phyloP scores from a whole-genome alignment of 1,140 invertebrate species.

The Hypothenemus hampei region DNA sequence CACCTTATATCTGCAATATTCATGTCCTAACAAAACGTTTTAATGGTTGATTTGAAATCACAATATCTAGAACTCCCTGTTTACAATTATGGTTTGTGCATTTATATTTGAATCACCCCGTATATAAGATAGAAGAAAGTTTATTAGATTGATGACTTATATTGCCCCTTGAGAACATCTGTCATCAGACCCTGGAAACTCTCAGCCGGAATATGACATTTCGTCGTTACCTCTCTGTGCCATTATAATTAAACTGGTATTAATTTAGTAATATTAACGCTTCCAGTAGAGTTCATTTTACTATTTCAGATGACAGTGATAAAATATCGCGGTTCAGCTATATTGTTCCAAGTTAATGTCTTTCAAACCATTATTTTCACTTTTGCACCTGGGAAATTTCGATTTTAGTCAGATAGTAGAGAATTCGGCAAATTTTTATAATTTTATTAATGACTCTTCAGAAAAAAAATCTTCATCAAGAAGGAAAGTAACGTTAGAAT shows the following conservation, averaged over 20 bases:
- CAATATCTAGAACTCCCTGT: neutral
- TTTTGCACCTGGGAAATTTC: neutral
- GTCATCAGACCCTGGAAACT: slow-evolving; percentile 3
- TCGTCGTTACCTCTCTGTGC: neutral
- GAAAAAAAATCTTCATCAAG: too few species aligned
- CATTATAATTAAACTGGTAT: slow-evolving; percentile 1
- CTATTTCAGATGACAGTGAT: slow-evolving; percentile 1
- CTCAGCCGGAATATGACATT: neutral
- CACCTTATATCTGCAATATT: neutral
- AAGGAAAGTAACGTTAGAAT: too few species aligned
- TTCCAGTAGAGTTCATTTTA: neutral
- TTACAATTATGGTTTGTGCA: neutral
- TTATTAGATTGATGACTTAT: slow-evolving; percentile 14
- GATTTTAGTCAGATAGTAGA: too few species aligned
- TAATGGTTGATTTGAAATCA: too few species aligned
- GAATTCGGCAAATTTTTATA: too few species aligned
- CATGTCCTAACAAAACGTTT: too few species aligned
- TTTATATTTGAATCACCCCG: neutral
- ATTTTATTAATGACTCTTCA: too few species aligned
- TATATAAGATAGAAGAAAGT: neutral
- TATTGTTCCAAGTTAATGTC: slow-evolving; percentile 1
- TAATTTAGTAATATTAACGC: slow-evolving; percentile 3
- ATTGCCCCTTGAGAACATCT: slow-evolving; percentile 13
- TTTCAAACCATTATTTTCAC: neutral
- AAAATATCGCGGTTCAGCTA: neutral